Conservation (phyloP, 2,113 vertebrate species). For the Axis porcinus region DNA sequence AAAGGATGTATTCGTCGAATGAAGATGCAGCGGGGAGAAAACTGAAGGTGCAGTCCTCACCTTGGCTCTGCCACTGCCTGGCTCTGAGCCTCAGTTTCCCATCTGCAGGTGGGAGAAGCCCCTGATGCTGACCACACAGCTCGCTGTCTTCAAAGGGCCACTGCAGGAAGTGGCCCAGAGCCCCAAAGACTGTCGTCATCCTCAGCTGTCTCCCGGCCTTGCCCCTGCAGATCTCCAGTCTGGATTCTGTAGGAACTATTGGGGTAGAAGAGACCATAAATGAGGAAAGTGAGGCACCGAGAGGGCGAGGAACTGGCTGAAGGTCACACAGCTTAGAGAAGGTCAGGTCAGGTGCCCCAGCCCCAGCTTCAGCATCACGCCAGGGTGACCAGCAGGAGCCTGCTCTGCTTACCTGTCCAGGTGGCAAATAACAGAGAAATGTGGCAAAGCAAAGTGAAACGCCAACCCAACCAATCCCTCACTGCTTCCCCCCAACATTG, state of each 20-base stretch:
- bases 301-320: background rate
- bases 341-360: too few relatives aligned
- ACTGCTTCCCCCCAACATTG: background rate
- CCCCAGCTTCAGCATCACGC: fast-evolving
- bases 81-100: conserved; percentile 11
- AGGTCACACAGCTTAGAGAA: background rate
- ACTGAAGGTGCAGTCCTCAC: background rate
- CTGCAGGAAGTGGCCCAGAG: background rate
- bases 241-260: fast-evolving
- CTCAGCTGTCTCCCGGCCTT: background rate
- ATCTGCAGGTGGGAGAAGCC: background rate
- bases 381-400: background rate
- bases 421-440: conserved; percentile 35
- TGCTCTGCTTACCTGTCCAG: background rate
- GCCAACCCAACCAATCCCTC: conserved; percentile 7
- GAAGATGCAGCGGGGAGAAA: background rate
- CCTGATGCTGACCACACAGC: fast-evolving
- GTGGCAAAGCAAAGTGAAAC: conserved; percentile 30
- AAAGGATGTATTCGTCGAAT: fast-evolving
- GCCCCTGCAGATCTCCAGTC: background rate
- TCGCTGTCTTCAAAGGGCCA: fast-evolving
- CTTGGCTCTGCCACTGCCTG: background rate
- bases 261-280: background rate
- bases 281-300: background rate
- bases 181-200: fast-evolving